Base-by-base conservation (phyloP, 2,797 vertebrate genomes). In the Balearica regulorum region DNA sequence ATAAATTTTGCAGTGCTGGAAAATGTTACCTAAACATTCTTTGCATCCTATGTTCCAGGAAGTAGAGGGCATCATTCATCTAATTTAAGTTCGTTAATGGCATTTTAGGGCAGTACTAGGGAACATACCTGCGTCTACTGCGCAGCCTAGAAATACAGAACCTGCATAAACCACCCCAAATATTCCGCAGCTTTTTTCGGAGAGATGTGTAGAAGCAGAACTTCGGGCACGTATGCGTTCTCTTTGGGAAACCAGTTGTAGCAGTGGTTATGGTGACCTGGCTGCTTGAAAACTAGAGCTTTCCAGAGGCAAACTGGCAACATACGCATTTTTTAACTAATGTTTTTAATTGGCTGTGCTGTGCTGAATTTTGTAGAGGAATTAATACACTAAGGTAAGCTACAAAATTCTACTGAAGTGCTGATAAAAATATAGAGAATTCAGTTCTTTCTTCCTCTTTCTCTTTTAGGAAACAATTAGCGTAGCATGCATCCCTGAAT, bases 391-490 rank as follows among this genome's bases (percentile, higher is more conserved):
- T 61, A 58, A 88, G 41, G 66, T 72, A 89, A 89, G 35, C 35
- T 71, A 68, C 10, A 22, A 69, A 84, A 76, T 72, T 66, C 39
- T 64, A 69, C 51, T 7, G 11, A 48, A 24, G 21, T 13, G 9
- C 41, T 76, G 69, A 55, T 68, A 57, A 72, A 89, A 81, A 64
- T n/a, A 61, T 11, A 84, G 43, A 82, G 83, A 95, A 78, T 25
- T 80, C 37, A 92, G 79, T 88, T 41, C 33, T 55, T 80, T 76
- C 61, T 92, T 94, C 79, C 91, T 93, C 70, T 92, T 94, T 82
- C 91, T 93, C 70, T 93, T 77, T 85, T 79, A 96, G 87, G 62
- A 87, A 96, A 49, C 79, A 93, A 53, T 80, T 84, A 87, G 89
- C 29, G 10, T 78, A 62, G 31, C 66, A 70, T 64, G 22, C 73